Percentiles rank a stretch among this genome's conserved stretches.
Conservation (phyloP, 2,113 vertebrate species). For the Microcebus jonahi region DNA sequence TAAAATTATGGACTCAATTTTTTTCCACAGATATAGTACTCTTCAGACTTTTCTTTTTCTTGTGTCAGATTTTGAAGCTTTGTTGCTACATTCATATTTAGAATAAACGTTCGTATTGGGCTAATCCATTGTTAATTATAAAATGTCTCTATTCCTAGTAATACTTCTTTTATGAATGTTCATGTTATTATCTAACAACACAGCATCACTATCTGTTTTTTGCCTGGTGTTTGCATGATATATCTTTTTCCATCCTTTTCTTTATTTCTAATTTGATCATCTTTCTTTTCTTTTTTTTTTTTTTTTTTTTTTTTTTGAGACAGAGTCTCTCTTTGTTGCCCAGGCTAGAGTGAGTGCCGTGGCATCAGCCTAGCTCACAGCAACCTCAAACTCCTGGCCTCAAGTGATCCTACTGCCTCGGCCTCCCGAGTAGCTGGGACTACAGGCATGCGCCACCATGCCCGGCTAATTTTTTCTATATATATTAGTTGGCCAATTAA, state of each 20-base stretch:
- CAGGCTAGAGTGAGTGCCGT: too few relatives aligned
- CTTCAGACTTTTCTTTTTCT: neutral
- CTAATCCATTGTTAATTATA: neutral
- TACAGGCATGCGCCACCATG: too few relatives aligned
- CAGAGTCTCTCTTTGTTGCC: too few relatives aligned
- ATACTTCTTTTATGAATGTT: neutral
- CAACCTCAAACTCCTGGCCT: too few relatives aligned
- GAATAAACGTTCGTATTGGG: neutral
- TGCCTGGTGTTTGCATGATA: neutral
- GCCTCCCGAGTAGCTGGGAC: too few relatives aligned
- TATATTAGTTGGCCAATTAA: too few relatives aligned
- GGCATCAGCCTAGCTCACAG: too few relatives aligned
- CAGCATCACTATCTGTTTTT: neutral
- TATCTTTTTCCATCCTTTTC: neutral
- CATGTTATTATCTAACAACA: neutral
- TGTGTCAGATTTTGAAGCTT: neutral
- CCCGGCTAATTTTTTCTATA: too few relatives aligned
- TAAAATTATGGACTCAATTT: neutral
- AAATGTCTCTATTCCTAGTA: neutral
- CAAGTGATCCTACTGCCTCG: too few relatives aligned
- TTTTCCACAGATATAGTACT: neutral
- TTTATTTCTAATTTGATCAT: neutral
- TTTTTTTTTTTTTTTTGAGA: too few relatives aligned
- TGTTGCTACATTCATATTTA: neutral
- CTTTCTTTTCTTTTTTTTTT: neutral